Conservation (phyloP, 2,113 vertebrate genomes). For the Prolemur simus region DNA sequence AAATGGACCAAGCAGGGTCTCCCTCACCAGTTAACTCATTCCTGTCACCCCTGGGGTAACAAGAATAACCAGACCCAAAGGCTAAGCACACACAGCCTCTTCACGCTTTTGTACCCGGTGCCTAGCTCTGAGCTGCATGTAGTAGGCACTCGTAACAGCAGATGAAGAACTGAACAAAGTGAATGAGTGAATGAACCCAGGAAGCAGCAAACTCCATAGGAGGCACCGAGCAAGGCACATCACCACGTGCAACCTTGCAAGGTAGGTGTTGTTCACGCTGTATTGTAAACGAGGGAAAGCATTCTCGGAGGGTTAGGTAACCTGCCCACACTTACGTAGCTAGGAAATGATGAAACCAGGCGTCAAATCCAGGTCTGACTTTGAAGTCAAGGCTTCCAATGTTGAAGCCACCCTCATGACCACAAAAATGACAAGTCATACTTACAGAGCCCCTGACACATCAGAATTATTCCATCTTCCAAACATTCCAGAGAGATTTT, state of each 20-base stretch:
- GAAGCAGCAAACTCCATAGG: not conserved
- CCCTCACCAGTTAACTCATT: not conserved
- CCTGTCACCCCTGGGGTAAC: not conserved
- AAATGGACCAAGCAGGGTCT: not conserved
- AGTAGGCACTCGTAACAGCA: rapidly evolving
- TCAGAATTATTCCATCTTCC: not conserved
- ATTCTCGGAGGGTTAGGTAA: not conserved
- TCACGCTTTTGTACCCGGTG: rapidly evolving
- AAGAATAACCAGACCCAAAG: not conserved
- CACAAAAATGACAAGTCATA: not conserved
- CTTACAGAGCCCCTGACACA: not conserved
- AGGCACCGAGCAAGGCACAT: not conserved
- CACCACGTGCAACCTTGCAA: not conserved
- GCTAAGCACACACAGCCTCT: not conserved
- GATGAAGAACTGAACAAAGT: not conserved
- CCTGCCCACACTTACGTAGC: not conserved
- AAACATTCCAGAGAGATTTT: not conserved
- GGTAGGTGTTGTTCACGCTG: not conserved
- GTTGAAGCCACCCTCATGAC: not conserved
- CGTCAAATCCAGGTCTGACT: not conserved
- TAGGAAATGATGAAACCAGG: not conserved
- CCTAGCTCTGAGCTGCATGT: not conserved
- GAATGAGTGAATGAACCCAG: not conserved
- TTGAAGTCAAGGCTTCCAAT: not conserved
- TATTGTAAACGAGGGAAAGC: rapidly evolving